Evolutionary conservation across 2,888 invertebrate species (phyloP).

Genomic region (Drosophila demipolita): DNA sequence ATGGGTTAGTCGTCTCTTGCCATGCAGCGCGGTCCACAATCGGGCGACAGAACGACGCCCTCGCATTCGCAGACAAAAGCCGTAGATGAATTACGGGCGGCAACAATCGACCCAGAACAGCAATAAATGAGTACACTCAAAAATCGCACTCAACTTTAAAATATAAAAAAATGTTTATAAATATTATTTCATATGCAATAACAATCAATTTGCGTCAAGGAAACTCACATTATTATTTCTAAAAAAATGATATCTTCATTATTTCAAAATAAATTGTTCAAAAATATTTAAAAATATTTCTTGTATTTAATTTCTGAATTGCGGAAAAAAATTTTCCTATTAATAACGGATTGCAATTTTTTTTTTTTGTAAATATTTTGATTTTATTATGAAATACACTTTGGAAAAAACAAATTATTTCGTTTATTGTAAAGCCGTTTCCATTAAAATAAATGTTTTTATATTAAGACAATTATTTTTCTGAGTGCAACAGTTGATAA

Average conservation of each 20-base stretch:
- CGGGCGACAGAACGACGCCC: constrained; percentile 41
- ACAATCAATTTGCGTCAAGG: neutral
- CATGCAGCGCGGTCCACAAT: constrained; percentile 26
- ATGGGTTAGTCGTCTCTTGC: neutral
- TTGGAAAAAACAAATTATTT: neutral
- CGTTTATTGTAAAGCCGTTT: neutral
- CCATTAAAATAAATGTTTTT: too few species aligned
- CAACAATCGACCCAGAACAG: constrained; percentile 44
- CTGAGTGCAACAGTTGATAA: constrained; percentile 36
- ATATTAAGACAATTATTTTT: neutral
- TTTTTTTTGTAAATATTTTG: neutral
- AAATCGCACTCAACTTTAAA: neutral
- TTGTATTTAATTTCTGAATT: neutral
- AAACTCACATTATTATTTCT: neutral
- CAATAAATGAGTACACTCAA: constrained; percentile 41
- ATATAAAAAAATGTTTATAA: neutral
- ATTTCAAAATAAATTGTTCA: neutral
- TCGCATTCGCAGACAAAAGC: constrained; percentile 53
- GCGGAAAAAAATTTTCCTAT: neutral
- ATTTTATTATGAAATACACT: neutral
- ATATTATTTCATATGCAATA: neutral
- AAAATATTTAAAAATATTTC: too few species aligned
- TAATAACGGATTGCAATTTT: neutral
- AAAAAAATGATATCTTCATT: neutral
- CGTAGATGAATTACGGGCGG: constrained; percentile 48